These are phyloP conservation scores for Capra hircus DNA, from an alignment of 2,113 vertebrate species.

Conservation along the genomic window DNA sequence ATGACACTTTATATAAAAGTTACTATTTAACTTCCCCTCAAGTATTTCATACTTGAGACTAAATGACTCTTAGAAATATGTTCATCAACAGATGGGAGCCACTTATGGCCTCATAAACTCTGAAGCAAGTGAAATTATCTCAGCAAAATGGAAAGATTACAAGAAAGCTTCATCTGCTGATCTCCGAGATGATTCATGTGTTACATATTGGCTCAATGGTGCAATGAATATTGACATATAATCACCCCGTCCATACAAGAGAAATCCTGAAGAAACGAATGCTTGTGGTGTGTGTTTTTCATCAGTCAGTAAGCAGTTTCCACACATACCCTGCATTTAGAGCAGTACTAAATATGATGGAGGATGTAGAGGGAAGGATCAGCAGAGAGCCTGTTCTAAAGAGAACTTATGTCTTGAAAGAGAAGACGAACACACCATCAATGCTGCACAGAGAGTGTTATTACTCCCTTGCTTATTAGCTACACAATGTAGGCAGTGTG, in stretches of 20 bases:
- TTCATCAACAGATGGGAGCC: constrained; percentile 70
- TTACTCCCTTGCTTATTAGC: not conserved
- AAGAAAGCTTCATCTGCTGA: constrained; percentile 64
- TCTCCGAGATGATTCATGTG: constrained; percentile 50
- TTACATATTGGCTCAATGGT: constrained; percentile 22
- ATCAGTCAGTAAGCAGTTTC: constrained; percentile 58
- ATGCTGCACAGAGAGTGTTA: not conserved
- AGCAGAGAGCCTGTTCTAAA: not conserved
- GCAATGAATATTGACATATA: constrained; percentile 64
- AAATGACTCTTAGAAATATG: constrained; percentile 68
- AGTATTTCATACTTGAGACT: constrained; percentile 63
- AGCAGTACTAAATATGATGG: not conserved
- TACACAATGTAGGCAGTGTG: not conserved
- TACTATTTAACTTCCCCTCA: constrained; percentile 74
- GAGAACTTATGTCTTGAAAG: not conserved
- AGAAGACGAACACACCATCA: not conserved
- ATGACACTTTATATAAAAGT: constrained; percentile 75
- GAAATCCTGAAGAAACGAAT: constrained; percentile 29
- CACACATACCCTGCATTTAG: not conserved
- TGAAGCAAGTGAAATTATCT: constrained; percentile 74
- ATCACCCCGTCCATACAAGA: constrained; percentile 32
- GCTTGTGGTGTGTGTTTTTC: not conserved
- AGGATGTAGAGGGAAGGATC: not conserved
- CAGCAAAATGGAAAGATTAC: constrained; percentile 61
- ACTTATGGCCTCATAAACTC: constrained; percentile 75